A percentile compares a stretch with the other conserved stretches of the same genome.
Evolutionary conservation across 2,113 vertebrate species (phyloP).

Genomic region (Trachemys scripta): DNA sequence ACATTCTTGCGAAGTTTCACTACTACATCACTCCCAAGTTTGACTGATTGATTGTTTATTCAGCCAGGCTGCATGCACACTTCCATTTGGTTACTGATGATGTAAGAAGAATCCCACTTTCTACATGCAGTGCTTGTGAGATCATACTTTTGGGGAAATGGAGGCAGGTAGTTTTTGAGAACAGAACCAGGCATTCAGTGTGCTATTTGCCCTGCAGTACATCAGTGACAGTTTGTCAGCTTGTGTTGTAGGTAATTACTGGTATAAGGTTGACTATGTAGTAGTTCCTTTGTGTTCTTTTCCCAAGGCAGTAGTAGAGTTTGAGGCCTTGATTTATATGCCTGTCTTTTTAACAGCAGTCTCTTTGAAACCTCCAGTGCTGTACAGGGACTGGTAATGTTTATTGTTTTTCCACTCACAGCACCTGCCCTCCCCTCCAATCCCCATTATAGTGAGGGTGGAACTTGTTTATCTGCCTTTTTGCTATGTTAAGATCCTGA

Average conservation of each 20-base stretch:
- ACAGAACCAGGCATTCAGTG: neutral
- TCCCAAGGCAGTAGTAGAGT: neutral
- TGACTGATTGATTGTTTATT: neutral
- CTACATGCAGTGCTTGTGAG: neutral
- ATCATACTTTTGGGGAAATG: neutral
- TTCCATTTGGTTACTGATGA: neutral
- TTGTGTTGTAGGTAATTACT: neutral
- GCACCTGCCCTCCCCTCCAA: neutral
- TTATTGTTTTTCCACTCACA: neutral
- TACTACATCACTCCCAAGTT: neutral
- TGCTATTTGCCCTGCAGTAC: neutral
- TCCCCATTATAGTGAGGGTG: neutral
- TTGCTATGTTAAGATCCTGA: rapidly evolving
- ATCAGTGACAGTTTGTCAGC: neutral
- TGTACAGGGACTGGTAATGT: neutral
- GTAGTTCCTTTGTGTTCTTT: neutral
- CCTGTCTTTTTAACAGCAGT: neutral
- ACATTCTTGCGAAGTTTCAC: neutral
- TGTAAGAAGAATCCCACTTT: neutral
- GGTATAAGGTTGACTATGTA: neutral
- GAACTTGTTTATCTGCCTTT: neutral
- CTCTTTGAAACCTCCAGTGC: neutral
- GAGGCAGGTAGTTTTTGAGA: neutral
- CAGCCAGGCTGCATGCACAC: neutral
- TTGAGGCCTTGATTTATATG: neutral